Base-by-base conservation (phyloP, 2,888 invertebrate species). In the Tiphia femorata region DNA sequence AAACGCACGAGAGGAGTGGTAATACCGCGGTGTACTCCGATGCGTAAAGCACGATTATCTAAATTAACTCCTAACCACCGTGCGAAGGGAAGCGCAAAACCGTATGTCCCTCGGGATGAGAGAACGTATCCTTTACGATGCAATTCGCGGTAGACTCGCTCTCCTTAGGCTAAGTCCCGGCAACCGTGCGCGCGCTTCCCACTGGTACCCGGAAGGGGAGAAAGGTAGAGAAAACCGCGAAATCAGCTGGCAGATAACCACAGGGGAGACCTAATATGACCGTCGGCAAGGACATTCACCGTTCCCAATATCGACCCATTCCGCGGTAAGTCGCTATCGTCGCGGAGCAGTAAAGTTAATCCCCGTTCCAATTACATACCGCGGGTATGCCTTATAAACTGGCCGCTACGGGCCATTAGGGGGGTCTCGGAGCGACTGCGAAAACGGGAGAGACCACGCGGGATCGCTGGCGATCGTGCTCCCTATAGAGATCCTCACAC, bases 341-440 rank as follows among this genome's bases (percentile, higher is more conserved):
- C 43, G 35, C 23, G 12, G 49, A 27, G 38, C 30, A 54, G 53
- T 54, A 48, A 58, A 68, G 54, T 59, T 59, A 64, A 64, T 68
- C 58, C 58, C 17, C 23, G 50, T 48, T 55, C 58, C 68, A 61
- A 62, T 67, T 58, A 62, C 59, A 40, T 49, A 43, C 44, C 60
- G 48, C 50, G 41, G 35, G 21, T 37, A 37, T 19, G 10, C 19
- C 37, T 25, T 33, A 47, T 47, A 51, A 56, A 52, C 51, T 16
- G 27, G 16, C 25, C 44, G 27, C 38, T 46, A 40, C 38, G 27
- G 38, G 38, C 38, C 52, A 25, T 41, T 29, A 5, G 50, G 41
- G 53, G 37, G 46, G 49, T 60, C 55, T 40, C 8, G 29, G 29
- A 41, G 49, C 43, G 51, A 29, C 14, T 33, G 33, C 33, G 33